Evolutionary conservation across 1,140 invertebrate species (phyloP), one percentile per base, ranked within the genome.

Genomic region (Dryas iulia): DNA sequence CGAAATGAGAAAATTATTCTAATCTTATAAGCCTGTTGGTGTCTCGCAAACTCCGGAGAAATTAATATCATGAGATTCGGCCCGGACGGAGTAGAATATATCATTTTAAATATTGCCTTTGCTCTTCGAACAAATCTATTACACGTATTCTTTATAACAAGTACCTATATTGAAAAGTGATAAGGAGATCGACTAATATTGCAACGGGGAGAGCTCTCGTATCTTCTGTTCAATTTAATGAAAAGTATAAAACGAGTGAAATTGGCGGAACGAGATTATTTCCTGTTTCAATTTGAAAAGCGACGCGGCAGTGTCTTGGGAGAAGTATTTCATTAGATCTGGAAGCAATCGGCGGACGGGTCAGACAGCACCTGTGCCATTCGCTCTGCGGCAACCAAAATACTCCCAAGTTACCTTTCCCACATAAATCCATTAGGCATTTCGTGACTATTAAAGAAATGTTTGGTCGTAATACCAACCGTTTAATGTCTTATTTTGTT

Each of bases 1-100:
- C 74, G 79, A 79, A 91, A 91, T 82, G 87, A 83, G 83, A 83
- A 84, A 89, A 90, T 91, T 91, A 91, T 90, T 89, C 86, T 90
- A 91, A 91, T 90, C 84, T 89, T 87, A 88, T 86, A 89, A 87
- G 87, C 86, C 83, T 85, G 83, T 89, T 82, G 82, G 83, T 87
- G 74, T 79, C 74, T 78, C 78, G 78, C 74, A 77, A 83, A 81
- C 81, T 81, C 76, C 70, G 56, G 73, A 61, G 72, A 82, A 87
- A 87, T 84, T 90, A 86, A 89, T 89, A 89, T 87, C 24, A 31
- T 64, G 25, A 14, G 33, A 52, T 21, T 59, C 14, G 31, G 31
- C 11, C 28, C 25, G 28, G 28, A 6, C 21, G 6, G 24, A 52
- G 12, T 21, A 12, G 7, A 47, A 47, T 47, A 47, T 47, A 47